These are phyloP conservation scores for Carabus problematicus DNA, from an alignment of 2,888 invertebrate species.

Conservation along the genomic window DNA sequence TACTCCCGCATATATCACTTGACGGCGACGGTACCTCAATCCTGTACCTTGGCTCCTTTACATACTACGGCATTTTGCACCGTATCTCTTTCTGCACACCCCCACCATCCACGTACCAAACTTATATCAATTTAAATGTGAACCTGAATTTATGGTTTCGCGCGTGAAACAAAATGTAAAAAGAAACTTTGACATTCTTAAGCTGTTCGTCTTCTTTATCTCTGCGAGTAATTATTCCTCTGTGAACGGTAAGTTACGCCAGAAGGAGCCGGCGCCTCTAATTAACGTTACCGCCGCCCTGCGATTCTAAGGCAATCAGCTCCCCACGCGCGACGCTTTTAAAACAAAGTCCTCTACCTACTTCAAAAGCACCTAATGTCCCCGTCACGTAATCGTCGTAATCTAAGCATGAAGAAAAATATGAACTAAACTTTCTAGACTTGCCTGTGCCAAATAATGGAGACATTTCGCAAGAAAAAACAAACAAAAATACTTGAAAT, in stretches of 20 bases:
- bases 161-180: slow-evolving; percentile 36
- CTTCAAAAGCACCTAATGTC: not conserved
- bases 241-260: slow-evolving; percentile 19
- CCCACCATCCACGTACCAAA: slow-evolving; percentile 14
- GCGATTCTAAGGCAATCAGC: slow-evolving; percentile 27
- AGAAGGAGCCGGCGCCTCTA: slow-evolving; percentile 8
- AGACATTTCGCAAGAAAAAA: no score
- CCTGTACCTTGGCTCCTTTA: not conserved
- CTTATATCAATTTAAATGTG: slow-evolving; percentile 41
- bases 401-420: slow-evolving; percentile 16
- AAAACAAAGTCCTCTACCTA: not conserved
- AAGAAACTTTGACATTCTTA: slow-evolving; percentile 41
- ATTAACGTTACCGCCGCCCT: slow-evolving; percentile 22
- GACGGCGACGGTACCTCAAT: not conserved
- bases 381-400: slow-evolving; percentile 4
- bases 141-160: slow-evolving; percentile 34
- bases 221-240: slow-evolving; percentile 38
- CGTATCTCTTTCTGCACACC: not conserved
- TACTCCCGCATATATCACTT: slow-evolving; percentile 32
- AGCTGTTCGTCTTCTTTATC: slow-evolving; percentile 42
- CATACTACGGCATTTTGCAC: no score
- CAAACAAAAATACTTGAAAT: no score
- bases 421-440: slow-evolving; percentile 10
- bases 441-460: no score
- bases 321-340: not conserved